These are phyloP conservation scores for Astreopora myriophthalma DNA, from an alignment of 64 coral and sea anemone genomes.

Conservation along the genomic window DNA sequence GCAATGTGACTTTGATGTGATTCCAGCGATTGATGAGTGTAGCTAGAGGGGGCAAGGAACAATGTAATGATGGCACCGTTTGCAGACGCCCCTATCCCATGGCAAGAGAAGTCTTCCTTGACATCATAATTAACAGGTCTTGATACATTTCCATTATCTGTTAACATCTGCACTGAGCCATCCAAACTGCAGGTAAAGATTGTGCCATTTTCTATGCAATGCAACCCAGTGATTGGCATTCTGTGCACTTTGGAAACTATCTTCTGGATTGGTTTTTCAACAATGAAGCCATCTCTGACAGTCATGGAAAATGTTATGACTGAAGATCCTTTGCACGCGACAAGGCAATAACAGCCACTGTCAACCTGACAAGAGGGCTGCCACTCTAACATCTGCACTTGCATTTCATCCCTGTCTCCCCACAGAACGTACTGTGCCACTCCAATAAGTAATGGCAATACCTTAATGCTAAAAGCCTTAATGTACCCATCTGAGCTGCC, in stretches of 20 bases:
- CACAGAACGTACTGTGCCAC: slow-evolving; percentile 14
- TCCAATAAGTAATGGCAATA: slow-evolving; percentile 9
- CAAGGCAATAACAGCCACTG: not conserved
- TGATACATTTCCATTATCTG: not conserved
- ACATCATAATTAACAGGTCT: not conserved
- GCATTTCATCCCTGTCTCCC: slow-evolving; percentile 36
- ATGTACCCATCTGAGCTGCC: slow-evolving; percentile 8
- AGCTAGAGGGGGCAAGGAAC: not conserved
- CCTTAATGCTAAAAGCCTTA: not conserved
- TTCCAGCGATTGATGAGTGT: slow-evolving; percentile 14
- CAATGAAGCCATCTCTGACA: not conserved
- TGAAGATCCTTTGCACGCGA: slow-evolving; percentile 14
- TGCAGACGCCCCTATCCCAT: not conserved
- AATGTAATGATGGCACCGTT: not conserved
- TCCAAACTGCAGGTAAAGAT: slow-evolving; percentile 12
- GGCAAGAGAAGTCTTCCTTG: not conserved
- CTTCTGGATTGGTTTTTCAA: slow-evolving; percentile 5
- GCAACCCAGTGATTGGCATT: slow-evolving; percentile 3
- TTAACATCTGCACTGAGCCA: slow-evolving; percentile 2
- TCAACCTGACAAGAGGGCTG: not conserved
- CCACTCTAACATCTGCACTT: not conserved
- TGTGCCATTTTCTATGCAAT: not conserved
- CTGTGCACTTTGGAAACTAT: not conserved
- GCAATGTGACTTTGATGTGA: not conserved
- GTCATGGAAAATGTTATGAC: slow-evolving; percentile 9